A percentile compares a stretch with the other conserved stretches of the same genome.
Evolutionary conservation across 2,888 invertebrate species (phyloP).

Genomic region (Cremastinae sp.): DNA sequence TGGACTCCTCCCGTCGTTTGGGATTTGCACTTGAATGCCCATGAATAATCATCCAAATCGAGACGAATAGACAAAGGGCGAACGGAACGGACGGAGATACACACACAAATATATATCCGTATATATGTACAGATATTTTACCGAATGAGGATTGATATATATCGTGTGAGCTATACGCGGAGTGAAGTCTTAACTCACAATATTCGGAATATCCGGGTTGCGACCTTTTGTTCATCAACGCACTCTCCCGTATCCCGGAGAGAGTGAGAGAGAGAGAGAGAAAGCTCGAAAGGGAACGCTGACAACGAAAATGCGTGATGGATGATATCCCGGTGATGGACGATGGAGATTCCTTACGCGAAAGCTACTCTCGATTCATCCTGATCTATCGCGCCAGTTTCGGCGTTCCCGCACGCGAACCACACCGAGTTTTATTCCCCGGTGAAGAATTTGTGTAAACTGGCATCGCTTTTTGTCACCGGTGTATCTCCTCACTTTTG

Average conservation of each 20-base stretch:
- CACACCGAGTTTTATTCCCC: not conserved
- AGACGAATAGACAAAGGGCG: constrained; percentile 6
- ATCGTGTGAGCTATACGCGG: not conserved
- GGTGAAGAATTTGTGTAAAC: not conserved
- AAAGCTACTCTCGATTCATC: constrained; percentile 63
- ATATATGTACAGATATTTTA: not conserved
- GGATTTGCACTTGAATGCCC: constrained; percentile 70
- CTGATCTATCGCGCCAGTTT: constrained; percentile 30
- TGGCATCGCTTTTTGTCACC: not conserved
- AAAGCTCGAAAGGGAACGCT: constrained; percentile 5
- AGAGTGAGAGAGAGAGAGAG: constrained; percentile 1
- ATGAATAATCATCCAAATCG: constrained; percentile 70
- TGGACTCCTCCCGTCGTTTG: constrained; percentile 65
- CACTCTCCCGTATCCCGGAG: constrained; percentile 12
- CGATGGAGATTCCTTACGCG: constrained; percentile 52
- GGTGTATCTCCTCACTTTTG: not conserved
- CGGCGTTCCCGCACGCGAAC: not conserved
- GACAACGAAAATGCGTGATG: constrained; percentile 30
- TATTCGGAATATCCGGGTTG: constrained; percentile 13
- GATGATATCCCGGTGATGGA: constrained; percentile 42
- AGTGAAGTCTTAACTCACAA: not conserved
- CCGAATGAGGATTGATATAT: constrained; percentile 14
- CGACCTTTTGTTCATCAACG: not conserved
- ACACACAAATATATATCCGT: not conserved
- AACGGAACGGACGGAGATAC: not conserved